These are phyloP conservation scores for Pteria penguin DNA, from an alignment of 2,888 invertebrate genomes.

Conservation along the genomic window DNA sequence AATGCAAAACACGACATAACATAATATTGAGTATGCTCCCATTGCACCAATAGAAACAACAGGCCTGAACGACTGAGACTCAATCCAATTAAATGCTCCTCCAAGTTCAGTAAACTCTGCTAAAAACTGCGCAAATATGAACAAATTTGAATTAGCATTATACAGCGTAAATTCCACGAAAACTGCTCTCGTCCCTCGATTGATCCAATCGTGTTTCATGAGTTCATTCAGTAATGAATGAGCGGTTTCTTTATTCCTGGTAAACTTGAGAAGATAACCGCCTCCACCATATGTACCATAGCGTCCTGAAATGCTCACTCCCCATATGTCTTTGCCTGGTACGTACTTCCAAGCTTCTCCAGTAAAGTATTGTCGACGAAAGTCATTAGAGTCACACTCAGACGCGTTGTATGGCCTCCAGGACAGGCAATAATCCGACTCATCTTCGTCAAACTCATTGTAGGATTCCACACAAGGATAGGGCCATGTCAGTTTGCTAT, in stretches of 20 bases:
- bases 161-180: slow-evolving; percentile 75
- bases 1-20: slow-evolving; percentile 50
- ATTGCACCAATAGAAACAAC: slow-evolving; percentile 43
- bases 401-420: slow-evolving; percentile 48
- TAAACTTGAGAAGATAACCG: slow-evolving; percentile 58
- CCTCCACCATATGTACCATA: slow-evolving; percentile 60
- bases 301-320: slow-evolving; percentile 55
- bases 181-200: slow-evolving; percentile 69
- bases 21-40: slow-evolving; percentile 47
- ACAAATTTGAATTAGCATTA: slow-evolving; percentile 69
- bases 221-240: slow-evolving; percentile 52
- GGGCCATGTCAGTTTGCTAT: slow-evolving; percentile 8
- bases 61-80: slow-evolving; percentile 45
- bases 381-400: slow-evolving; percentile 14
- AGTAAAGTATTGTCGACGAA: slow-evolving; percentile 26
- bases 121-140: slow-evolving; percentile 66
- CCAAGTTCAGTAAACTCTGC: slow-evolving; percentile 51
- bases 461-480: slow-evolving; percentile 36
- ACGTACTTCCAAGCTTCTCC: slow-evolving; percentile 55
- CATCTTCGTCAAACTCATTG: slow-evolving; percentile 46
- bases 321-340: slow-evolving; percentile 43
- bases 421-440: slow-evolving; percentile 44
- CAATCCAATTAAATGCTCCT: slow-evolving; percentile 45
- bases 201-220: slow-evolving; percentile 63
- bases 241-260: slow-evolving; percentile 44